Evolutionary conservation across 2,113 vertebrate species (phyloP).

Genomic region (Solea senegalensis): DNA sequence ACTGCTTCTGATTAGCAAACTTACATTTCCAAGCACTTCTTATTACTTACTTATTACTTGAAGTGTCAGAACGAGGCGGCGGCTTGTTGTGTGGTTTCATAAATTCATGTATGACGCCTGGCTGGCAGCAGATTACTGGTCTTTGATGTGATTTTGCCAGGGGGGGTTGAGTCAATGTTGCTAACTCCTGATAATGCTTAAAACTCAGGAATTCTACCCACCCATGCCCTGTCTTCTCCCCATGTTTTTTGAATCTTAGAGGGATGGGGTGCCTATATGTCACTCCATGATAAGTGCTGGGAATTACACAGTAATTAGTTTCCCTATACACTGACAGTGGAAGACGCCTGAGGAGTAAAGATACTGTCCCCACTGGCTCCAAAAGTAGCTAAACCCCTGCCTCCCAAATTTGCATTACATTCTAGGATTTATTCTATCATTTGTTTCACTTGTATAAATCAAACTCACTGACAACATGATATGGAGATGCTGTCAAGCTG

Average conservation of each 20-base stretch:
- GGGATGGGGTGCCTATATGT: conserved; percentile 52
- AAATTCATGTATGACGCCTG: conserved; percentile 65
- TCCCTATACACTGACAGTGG: conserved; percentile 39
- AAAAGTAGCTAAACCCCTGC: conserved; percentile 33
- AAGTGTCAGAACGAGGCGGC: conserved; percentile 15
- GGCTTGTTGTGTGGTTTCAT: conserved; percentile 37
- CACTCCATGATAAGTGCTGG: conserved; percentile 62
- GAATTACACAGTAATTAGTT: conserved; percentile 69
- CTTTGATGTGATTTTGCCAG: conserved; percentile 61
- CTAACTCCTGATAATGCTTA: conserved; percentile 53
- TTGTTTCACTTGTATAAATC: conserved; percentile 42
- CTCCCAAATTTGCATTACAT: conserved; percentile 31
- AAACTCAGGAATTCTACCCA: conserved; percentile 58
- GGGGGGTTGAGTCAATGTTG: conserved; percentile 48
- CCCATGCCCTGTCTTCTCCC: conserved; percentile 51
- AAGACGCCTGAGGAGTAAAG: conserved; percentile 53
- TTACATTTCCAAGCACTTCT: not conserved
- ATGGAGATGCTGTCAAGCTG: conserved; percentile 37
- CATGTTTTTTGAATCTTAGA: conserved; percentile 54
- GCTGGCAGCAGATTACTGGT: conserved; percentile 65
- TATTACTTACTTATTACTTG: conserved; percentile 10
- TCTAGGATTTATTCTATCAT: conserved; percentile 32
- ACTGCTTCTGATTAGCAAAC: not conserved
- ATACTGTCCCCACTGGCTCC: conserved; percentile 52
- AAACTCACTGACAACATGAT: conserved; percentile 38